Conservation (phyloP, 92 coral and sea anemone species). For the Palythoa grandis region DNA sequence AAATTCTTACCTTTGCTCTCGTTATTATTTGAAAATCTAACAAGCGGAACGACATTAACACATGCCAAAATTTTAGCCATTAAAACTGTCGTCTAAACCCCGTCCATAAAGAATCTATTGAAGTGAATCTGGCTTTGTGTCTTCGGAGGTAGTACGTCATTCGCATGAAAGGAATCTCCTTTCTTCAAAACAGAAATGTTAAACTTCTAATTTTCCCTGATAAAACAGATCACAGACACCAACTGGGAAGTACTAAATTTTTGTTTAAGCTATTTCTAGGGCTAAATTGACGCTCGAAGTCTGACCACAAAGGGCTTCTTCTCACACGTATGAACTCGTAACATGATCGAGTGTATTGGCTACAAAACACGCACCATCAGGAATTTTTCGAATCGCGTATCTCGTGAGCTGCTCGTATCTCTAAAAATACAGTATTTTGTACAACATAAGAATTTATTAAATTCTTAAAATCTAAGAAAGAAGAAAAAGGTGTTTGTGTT, state of each 20-base stretch:
- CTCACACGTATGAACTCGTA: conserved; percentile 27
- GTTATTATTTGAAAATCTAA: neutral
- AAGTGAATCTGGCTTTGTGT: conserved; percentile 37
- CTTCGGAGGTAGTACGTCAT: conserved; percentile 1
- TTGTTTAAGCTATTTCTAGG: conserved; percentile 1
- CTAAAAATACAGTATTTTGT: conserved; percentile 4
- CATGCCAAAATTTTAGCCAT: neutral
- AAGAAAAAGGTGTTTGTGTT: neutral
- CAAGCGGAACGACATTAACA: neutral
- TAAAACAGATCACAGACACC: conserved; percentile 5
- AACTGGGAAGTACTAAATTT: neutral
- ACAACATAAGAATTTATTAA: neutral
- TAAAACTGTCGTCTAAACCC: neutral
- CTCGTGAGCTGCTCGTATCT: conserved; percentile 14
- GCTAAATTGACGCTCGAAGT: conserved; percentile 28
- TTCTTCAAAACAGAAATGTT: neutral
- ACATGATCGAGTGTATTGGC: conserved; percentile 34
- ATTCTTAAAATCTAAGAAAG: neutral
- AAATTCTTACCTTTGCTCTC: neutral
- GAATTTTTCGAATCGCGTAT: conserved; percentile 3
- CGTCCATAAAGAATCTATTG: conserved; percentile 31
- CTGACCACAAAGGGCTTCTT: conserved; percentile 38
- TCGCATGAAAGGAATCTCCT: conserved; percentile 46
- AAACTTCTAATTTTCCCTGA: conserved; percentile 30
- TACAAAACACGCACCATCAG: conserved; percentile 25